Evolutionary conservation across 2,888 invertebrate genomes (phyloP), one percentile per base, ranked within the genome.

Genomic region (Drosophila siamana): DNA sequence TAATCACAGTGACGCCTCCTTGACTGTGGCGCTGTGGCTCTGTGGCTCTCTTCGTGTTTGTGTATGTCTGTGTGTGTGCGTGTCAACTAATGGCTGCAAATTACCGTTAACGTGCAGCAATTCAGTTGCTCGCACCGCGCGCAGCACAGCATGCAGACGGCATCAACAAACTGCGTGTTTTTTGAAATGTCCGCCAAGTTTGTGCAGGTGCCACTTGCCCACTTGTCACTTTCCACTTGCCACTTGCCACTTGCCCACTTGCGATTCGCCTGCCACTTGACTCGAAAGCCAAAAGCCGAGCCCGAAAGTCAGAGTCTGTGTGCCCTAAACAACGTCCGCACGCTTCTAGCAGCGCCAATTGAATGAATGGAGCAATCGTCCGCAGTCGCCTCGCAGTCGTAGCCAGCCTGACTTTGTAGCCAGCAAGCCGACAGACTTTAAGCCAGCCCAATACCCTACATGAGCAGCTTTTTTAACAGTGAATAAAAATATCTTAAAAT

Each of bases 341-440:
- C 90, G 71, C 90, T 85, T 69, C 86, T 69, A 78, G 80, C 80
- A 85, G 74, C 80, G 83, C 80, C 78, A 88, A 80, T 76, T 80
- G 85, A 90, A 90, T 90, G 89, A 87, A 84, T 80, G 71, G 73
- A 80, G 76, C 81, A 65, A 82, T 72, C 80, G 80, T 80, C 63
- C 63, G 66, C 68, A 44, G 85, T 68, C 74, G 89, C 86, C 88
- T 51, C 60, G 59, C 57, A 65, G 89, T 51, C 60, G 59, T 55
- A 65, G 89, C 68, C 79, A 74, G 75, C 81, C 65, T 51, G 66
- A 66, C 68, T 59, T 64, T 61, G 72, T 64, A 48, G 67, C 66
- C 82, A 69, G 59, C 13, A 30, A 51, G 30, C 69, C 54, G 82
- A 47, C 65, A 57, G 82, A 47, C 65, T 73, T 36, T 54, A 13